Evolutionary conservation across 2,797 vertebrate genomes (phyloP).

Genomic region (Eleutherodactylus coqui): DNA sequence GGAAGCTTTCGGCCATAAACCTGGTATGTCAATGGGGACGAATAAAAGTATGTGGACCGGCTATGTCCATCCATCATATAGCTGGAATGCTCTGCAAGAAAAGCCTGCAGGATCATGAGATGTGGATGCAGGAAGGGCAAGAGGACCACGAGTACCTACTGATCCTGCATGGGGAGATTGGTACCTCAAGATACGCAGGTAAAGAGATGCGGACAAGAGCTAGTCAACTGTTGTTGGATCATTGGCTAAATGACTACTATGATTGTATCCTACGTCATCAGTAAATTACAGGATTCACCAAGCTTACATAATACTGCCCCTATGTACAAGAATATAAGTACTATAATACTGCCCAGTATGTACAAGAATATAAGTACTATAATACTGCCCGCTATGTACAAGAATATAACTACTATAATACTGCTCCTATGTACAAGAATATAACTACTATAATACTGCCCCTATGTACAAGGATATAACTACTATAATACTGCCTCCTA

Average conservation of each 20-base stretch:
- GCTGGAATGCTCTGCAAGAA: background rate
- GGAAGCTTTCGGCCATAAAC: constrained; percentile 48
- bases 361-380: background rate
- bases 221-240: too few species aligned
- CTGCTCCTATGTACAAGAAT: too few species aligned
- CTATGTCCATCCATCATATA: constrained; percentile 41
- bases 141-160: background rate
- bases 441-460: too few species aligned
- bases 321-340: constrained; percentile 3
- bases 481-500: too few species aligned
- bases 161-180: background rate
- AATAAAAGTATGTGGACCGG: constrained; percentile 43
- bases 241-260: background rate
- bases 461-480: too few species aligned
- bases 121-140: background rate
- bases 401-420: too few species aligned
- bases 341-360: background rate
- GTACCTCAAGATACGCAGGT: background rate
- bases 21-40: constrained; percentile 34
- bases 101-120: constrained; percentile 4
- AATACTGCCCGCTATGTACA: too few species aligned
- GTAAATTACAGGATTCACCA: too few species aligned
- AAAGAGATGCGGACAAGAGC: too few species aligned
- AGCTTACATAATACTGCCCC: background rate
- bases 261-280: background rate